Conservation (phyloP, 2,113 vertebrate species). For the Vireo altiloquus region DNA sequence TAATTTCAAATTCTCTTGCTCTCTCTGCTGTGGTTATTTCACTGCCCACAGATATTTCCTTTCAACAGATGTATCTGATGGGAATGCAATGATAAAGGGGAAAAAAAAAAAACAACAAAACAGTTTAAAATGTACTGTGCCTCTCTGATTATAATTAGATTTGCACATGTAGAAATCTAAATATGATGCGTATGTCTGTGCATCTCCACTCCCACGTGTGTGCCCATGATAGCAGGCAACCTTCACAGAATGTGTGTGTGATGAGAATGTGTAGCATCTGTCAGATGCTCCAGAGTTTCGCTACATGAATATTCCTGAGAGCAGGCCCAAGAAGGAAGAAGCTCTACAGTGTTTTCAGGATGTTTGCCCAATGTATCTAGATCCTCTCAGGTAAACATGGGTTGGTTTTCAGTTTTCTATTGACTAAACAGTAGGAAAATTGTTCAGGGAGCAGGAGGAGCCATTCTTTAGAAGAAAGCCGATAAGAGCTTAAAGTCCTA, state of each 20-base stretch:
- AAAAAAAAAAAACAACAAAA: not conserved
- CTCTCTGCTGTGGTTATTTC: not conserved
- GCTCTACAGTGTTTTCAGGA: not conserved
- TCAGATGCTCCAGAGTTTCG: conserved; percentile 42
- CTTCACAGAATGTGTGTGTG: conserved; percentile 50
- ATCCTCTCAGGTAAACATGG: not conserved
- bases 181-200: conserved; percentile 42
- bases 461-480: not conserved
- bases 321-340: not conserved
- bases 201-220: conserved; percentile 18
- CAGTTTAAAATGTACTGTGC: conserved; percentile 5
- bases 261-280: conserved; percentile 43
- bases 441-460: not conserved
- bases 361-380: not conserved
- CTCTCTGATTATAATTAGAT: conserved; percentile 66
- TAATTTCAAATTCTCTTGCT: not conserved
- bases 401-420: not conserved
- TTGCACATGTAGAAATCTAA: conserved; percentile 39
- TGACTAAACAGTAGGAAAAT: not conserved
- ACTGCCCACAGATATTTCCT: conserved; percentile 2
- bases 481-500: not conserved
- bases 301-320: conserved; percentile 30
- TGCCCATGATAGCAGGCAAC: conserved; percentile 64
- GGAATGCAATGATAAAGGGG: not conserved
- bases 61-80: not conserved